phyloP scores from a whole-genome alignment of 2,113 vertebrate species.

The Vanacampus margaritifer region DNA sequence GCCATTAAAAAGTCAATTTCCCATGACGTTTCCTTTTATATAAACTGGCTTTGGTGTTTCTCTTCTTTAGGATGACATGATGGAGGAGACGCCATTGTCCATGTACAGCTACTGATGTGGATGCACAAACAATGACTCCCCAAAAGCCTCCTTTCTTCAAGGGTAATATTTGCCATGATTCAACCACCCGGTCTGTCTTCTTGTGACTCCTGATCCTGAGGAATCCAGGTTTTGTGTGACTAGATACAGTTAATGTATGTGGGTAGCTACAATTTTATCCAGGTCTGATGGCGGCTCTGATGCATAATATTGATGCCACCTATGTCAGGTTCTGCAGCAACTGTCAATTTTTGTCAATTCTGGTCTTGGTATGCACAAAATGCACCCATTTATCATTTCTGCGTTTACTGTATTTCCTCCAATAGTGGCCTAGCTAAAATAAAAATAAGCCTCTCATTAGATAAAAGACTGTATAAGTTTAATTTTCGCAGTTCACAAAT shows the following conservation, averaged over 20 bases:
- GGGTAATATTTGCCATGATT: conserved; percentile 10
- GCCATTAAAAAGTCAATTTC: neutral
- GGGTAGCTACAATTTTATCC: conserved; percentile 28
- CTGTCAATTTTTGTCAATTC: conserved; percentile 19
- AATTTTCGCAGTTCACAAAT: no score
- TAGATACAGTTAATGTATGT: conserved; percentile 4
- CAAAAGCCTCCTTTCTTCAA: conserved; percentile 21
- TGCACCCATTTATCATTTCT: neutral
- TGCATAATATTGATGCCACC: conserved; percentile 33
- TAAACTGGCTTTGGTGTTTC: neutral
- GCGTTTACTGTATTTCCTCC: conserved; percentile 5
- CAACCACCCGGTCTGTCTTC: conserved; percentile 19
- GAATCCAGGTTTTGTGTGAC: conserved; percentile 29
- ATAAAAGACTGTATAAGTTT: neutral
- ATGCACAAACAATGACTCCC: conserved; percentile 15
- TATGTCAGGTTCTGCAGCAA: conserved; percentile 11
- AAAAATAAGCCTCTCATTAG: neutral
- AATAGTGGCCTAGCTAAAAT: neutral
- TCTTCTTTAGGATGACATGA: conserved; percentile 83
- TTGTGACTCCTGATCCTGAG: conserved; percentile 5
- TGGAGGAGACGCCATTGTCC: conserved; percentile 89
- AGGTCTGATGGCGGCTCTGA: conserved; percentile 17
- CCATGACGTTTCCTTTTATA: neutral
- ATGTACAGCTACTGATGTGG: conserved; percentile 86
- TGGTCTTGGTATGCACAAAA: conserved; percentile 13